Conservation (phyloP, 2,888 invertebrate genomes). For the Volucella zonaria region DNA sequence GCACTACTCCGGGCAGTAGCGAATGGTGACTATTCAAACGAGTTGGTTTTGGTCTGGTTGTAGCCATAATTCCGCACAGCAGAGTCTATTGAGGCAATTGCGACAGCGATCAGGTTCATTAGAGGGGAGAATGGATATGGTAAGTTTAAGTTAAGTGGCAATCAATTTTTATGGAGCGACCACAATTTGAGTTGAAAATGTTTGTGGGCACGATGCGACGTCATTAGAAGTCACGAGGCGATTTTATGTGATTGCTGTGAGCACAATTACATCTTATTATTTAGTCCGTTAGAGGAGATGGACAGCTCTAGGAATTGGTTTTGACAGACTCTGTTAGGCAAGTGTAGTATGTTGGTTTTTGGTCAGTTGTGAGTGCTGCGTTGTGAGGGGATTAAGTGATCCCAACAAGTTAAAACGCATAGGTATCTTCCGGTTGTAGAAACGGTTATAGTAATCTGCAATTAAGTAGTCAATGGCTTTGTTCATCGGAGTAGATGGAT, state of each 20-base stretch:
- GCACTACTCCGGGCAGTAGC: neutral
- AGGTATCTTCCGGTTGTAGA: too few species aligned
- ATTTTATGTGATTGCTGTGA: constrained; percentile 30
- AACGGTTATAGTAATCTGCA: too few species aligned
- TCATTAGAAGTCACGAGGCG: constrained; percentile 39
- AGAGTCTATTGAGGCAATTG: constrained; percentile 1
- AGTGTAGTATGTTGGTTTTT: too few species aligned
- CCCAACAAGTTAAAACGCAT: too few species aligned
- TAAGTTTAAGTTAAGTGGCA: constrained; percentile 18
- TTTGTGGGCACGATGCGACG: constrained; percentile 22
- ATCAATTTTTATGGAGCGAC: neutral
- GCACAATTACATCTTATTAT: constrained; percentile 43
- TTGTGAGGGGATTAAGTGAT: too few species aligned
- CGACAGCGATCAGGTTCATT: constrained; percentile 43
- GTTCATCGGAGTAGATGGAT: too few species aligned
- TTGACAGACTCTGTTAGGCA: too few species aligned
- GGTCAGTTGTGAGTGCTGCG: too few species aligned
- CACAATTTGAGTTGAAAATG: constrained; percentile 22
- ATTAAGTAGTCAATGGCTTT: too few species aligned
- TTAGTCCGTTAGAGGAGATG: constrained; percentile 10
- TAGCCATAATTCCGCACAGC: constrained; percentile 35
- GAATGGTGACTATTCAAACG: constrained; percentile 38
- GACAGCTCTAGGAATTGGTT: neutral
- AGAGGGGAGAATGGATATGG: constrained; percentile 35
- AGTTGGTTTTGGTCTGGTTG: constrained; percentile 29